Evolutionary conservation across 2,797 vertebrate genomes (phyloP).

Genomic region (Molossus molossus): DNA sequence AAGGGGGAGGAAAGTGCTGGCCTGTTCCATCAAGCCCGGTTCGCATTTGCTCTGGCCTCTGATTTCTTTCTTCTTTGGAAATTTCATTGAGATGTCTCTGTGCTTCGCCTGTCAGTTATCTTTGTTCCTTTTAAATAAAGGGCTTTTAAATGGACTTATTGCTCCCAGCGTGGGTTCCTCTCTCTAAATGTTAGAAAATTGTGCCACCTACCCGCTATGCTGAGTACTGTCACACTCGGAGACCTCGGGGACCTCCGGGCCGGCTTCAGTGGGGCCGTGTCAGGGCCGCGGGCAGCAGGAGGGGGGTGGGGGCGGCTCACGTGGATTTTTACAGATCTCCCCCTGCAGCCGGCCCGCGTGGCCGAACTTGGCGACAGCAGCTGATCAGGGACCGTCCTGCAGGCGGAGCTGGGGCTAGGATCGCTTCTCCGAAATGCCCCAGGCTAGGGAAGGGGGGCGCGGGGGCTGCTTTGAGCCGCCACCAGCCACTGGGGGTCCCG

Average conservation of each 20-base stretch:
- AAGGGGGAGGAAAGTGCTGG: slow-evolving; percentile 49
- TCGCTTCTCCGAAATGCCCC: neutral
- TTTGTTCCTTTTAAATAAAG: slow-evolving; percentile 95
- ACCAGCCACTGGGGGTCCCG: slow-evolving; percentile 71
- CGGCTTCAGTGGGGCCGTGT: slow-evolving; percentile 92
- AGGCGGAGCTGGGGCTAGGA: slow-evolving; percentile 2
- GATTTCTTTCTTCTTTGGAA: slow-evolving; percentile 89
- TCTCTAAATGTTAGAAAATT: slow-evolving; percentile 99
- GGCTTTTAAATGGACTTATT: slow-evolving; percentile 94
- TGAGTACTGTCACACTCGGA: slow-evolving; percentile 97
- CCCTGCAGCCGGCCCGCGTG: slow-evolving; percentile 76
- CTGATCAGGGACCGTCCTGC: neutral
- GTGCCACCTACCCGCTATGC: slow-evolving; percentile 99
- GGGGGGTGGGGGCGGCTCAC: slow-evolving; percentile 84
- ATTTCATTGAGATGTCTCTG: slow-evolving; percentile 94
- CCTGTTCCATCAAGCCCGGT: slow-evolving; percentile 84
- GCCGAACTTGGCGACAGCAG: slow-evolving; percentile 72
- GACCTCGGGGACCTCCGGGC: slow-evolving; percentile 94
- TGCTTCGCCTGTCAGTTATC: slow-evolving; percentile 93
- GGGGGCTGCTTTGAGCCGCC: slow-evolving; percentile 65
- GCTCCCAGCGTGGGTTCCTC: slow-evolving; percentile 92
- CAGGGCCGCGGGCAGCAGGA: slow-evolving; percentile 87
- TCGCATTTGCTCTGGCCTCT: slow-evolving; percentile 86
- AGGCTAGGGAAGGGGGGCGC: neutral
- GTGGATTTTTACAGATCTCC: slow-evolving; percentile 88